Evolutionary conservation across 2,888 invertebrate species (phyloP).

Genomic region (Azorinus chamasolen): DNA sequence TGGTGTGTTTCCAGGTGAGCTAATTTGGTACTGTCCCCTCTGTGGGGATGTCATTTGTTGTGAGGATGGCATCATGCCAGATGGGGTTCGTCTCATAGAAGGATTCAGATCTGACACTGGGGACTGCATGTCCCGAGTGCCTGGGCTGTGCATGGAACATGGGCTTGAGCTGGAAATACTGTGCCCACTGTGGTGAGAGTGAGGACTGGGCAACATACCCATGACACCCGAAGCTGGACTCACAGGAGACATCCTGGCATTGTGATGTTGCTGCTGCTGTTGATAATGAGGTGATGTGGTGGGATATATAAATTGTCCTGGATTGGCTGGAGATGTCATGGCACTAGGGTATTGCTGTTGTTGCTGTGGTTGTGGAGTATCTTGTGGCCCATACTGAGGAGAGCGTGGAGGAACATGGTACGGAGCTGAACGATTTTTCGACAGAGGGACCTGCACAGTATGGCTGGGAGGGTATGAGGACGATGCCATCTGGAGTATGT

Average conservation of each 20-base stretch:
- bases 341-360: slow-evolving; percentile 48
- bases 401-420: slow-evolving; percentile 79
- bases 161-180: slow-evolving; percentile 80
- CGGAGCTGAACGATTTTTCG: slow-evolving; percentile 75
- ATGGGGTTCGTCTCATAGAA: slow-evolving; percentile 39
- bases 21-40: slow-evolving; percentile 58
- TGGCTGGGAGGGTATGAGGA: slow-evolving; percentile 77
- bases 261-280: slow-evolving; percentile 23
- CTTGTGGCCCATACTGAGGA: slow-evolving; percentile 63
- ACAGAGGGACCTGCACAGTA: slow-evolving; percentile 81
- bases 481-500: slow-evolving; percentile 84
- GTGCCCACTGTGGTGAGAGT: slow-evolving; percentile 80
- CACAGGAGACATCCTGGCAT: slow-evolving; percentile 75
- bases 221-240: slow-evolving; percentile 72
- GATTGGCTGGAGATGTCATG: slow-evolving; percentile 6
- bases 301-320: slow-evolving; percentile 64
- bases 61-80: slow-evolving; percentile 18
- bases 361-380: slow-evolving; percentile 41
- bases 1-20: slow-evolving; percentile 46
- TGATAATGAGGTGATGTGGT: slow-evolving; percentile 65
- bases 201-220: slow-evolving; percentile 73
- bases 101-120: slow-evolving; percentile 55
- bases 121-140: slow-evolving; percentile 65
- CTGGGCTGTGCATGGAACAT: slow-evolving; percentile 79
- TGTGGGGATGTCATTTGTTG: slow-evolving; percentile 60